Percentiles rank a stretch among this genome's conserved stretches.
Evolutionary conservation across 2,888 invertebrate species (phyloP).

Genomic region (Argyra leucocephala): DNA sequence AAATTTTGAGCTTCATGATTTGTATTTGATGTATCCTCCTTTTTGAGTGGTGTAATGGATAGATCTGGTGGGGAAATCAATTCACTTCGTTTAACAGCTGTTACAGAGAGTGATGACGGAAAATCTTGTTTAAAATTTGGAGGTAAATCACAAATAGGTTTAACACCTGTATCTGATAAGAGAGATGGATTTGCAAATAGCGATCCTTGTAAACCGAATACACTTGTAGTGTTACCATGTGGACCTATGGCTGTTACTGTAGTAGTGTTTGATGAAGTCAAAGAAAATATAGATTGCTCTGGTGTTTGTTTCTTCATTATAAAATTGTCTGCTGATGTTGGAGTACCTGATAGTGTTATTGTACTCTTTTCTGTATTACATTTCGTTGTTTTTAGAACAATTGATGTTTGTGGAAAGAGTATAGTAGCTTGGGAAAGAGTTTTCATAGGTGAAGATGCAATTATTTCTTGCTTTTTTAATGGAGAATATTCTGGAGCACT

Average conservation of each 20-base stretch:
- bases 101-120: not conserved
- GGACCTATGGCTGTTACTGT: constrained; percentile 14
- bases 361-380: constrained; percentile 16
- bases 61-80: constrained; percentile 19
- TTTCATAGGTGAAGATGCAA: constrained; percentile 37
- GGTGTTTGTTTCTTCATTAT: constrained; percentile 21
- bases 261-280: constrained; percentile 16
- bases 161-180: constrained; percentile 28
- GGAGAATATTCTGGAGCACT: constrained; percentile 12
- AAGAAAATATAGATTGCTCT: constrained; percentile 15
- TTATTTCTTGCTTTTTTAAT: constrained; percentile 23
- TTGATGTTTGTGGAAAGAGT: constrained; percentile 14
- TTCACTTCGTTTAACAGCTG: not conserved
- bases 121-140: constrained; percentile 22
- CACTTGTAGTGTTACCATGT: constrained; percentile 14
- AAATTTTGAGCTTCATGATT: constrained; percentile 25
- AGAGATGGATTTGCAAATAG: not conserved
- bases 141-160: constrained; percentile 28
- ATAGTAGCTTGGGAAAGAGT: constrained; percentile 27
- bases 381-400: not conserved
- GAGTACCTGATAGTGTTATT: constrained; percentile 25
- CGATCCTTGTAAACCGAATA: constrained; percentile 10
- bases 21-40: constrained; percentile 21
- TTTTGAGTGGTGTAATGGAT: constrained; percentile 15
- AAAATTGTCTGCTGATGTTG: constrained; percentile 28